Evolutionary conservation across 2,113 vertebrate species (phyloP).

Genomic region (Cryptotis parvus): DNA sequence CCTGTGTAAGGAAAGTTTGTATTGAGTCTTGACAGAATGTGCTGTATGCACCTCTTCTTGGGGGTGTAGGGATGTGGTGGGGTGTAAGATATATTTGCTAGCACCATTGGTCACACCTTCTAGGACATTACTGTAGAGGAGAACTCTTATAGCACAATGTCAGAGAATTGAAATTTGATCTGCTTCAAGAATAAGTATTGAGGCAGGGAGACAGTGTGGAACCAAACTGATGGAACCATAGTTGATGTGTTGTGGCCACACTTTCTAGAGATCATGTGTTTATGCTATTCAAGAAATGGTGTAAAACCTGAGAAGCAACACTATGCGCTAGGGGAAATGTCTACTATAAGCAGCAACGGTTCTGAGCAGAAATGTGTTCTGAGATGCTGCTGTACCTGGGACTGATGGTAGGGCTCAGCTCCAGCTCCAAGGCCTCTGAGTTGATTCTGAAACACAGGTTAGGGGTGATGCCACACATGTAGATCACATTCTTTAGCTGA

Average conservation of each 20-base stretch:
- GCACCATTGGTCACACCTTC: neutral
- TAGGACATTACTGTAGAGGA: fast-evolving
- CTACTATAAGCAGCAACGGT: neutral
- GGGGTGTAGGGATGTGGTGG: too few relatives aligned
- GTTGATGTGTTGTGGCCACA: fast-evolving
- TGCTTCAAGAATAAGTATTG: fast-evolving
- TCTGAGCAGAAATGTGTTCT: neutral
- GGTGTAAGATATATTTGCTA: too few relatives aligned
- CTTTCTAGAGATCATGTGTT: neutral
- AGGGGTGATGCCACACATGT: neutral
- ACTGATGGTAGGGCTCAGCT: neutral
- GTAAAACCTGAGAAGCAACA: too few relatives aligned
- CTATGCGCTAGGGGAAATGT: neutral
- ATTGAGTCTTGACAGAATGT: neutral
- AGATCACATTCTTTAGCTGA: neutral
- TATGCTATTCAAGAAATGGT: too few relatives aligned
- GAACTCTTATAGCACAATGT: neutral
- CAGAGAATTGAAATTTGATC: too few relatives aligned
- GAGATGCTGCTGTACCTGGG: neutral
- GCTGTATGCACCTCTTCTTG: neutral
- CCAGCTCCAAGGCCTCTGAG: neutral
- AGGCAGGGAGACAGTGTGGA: neutral
- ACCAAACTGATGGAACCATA: fast-evolving
- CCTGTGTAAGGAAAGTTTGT: neutral
- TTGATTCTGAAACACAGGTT: fast-evolving